Evolutionary conservation across 1,140 invertebrate species (phyloP).

Genomic region (Pissodes strobi): DNA sequence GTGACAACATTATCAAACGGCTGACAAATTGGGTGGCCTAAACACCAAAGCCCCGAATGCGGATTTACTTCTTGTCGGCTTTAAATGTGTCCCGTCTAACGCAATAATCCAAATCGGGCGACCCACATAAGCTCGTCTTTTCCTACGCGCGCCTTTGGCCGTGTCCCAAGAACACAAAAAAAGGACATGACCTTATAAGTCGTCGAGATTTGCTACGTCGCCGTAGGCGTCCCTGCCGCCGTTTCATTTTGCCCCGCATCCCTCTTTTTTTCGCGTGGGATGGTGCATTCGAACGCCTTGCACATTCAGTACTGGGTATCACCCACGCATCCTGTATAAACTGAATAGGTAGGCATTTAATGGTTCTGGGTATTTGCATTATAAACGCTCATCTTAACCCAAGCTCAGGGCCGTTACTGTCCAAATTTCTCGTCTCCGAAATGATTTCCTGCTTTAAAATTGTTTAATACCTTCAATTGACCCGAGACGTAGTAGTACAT

Average conservation of each 20-base stretch:
- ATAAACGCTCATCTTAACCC: too few relatives aligned
- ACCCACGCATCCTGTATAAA: not conserved
- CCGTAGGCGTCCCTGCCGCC: not conserved
- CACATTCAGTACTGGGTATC: not conserved
- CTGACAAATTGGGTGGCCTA: too few relatives aligned
- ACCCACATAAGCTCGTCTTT: not conserved
- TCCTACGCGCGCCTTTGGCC: not conserved
- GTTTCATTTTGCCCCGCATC: not conserved
- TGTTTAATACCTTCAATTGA: too few relatives aligned
- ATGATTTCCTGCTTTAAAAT: too few relatives aligned
- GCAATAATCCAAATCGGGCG: not conserved
- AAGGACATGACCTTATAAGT: conserved; percentile 4
- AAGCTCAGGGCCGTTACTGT: too few relatives aligned
- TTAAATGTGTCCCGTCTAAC: not conserved
- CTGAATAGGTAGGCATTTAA: too few relatives aligned
- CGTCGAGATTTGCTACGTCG: not conserved
- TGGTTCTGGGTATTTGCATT: too few relatives aligned
- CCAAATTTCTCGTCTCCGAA: too few relatives aligned
- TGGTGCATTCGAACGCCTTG: not conserved
- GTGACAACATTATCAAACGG: too few relatives aligned
- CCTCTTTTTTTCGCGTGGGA: not conserved
- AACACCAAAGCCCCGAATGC: not conserved
- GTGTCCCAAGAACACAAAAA: not conserved
- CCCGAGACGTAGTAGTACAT: too few relatives aligned
- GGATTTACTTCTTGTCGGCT: not conserved